Conservation (phyloP, 2,888 invertebrate genomes). For the Mythimna ferrago region DNA sequence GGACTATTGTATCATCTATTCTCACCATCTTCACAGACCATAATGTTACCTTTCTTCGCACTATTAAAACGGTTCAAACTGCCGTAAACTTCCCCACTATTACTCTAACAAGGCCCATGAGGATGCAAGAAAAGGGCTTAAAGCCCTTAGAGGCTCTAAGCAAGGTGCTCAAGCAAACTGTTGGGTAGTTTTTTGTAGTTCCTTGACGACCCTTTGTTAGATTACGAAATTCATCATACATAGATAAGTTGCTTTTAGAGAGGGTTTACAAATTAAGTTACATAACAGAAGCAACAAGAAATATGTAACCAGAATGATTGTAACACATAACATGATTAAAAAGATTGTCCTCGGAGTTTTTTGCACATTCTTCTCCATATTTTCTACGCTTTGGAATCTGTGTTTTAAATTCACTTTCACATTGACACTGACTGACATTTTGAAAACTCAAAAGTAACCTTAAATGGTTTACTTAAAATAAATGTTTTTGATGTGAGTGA, state of each 20-base stretch:
- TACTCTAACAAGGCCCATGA: slow-evolving; percentile 32
- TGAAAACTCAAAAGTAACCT: too few species aligned
- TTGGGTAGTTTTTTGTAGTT: slow-evolving; percentile 30
- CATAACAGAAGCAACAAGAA: too few species aligned
- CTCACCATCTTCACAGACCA: background rate
- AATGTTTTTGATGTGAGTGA: background rate
- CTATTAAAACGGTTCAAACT: slow-evolving; percentile 16
- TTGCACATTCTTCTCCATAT: too few species aligned
- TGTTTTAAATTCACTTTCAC: too few species aligned
- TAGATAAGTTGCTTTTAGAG: slow-evolving; percentile 6
- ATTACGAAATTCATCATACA: slow-evolving; percentile 13
- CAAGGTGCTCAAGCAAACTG: slow-evolving; percentile 28
- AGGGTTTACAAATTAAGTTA: background rate
- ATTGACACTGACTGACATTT: too few species aligned
- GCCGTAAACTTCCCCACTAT: slow-evolving; percentile 25
- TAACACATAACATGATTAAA: too few species aligned
- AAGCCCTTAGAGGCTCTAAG: slow-evolving; percentile 21
- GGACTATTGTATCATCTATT: background rate
- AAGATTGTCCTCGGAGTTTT: too few species aligned
- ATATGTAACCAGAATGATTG: too few species aligned
- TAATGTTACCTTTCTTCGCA: slow-evolving; percentile 1
- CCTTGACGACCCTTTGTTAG: slow-evolving; percentile 20
- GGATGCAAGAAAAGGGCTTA: slow-evolving; percentile 31
- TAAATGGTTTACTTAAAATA: too few species aligned
- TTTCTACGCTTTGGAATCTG: too few species aligned